Conservation (phyloP, 2,797 vertebrate species). For the Valencia hispanica region DNA sequence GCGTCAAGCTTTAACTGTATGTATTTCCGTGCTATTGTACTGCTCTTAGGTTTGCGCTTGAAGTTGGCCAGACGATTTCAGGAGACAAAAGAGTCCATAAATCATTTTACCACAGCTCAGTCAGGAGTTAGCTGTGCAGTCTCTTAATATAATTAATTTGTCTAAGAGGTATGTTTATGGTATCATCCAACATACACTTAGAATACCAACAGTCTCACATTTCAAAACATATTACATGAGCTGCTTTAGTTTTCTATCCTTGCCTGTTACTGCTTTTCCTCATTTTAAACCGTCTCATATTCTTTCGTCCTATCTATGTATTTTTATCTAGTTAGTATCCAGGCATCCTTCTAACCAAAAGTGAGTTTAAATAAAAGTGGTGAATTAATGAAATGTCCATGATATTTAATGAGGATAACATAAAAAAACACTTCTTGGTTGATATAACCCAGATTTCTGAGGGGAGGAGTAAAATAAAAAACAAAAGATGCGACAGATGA, state of each 20-base stretch:
- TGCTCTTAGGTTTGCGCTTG: constrained; percentile 40
- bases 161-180: constrained; percentile 39
- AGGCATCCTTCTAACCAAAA: constrained; percentile 16
- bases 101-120: constrained; percentile 55
- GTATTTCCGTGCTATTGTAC: neutral
- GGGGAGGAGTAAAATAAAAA: neutral
- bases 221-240: constrained; percentile 52
- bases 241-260: constrained; percentile 29
- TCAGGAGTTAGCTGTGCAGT: constrained; percentile 35
- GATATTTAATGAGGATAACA: constrained; percentile 13
- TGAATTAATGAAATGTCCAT: neutral
- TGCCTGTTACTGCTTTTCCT: constrained; percentile 28
- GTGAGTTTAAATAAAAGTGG: neutral
- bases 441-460: neutral
- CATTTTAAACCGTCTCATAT: constrained; percentile 22
- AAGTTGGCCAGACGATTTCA: constrained; percentile 26
- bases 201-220: constrained; percentile 54
- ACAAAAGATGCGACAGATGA: neutral
- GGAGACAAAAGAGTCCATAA: constrained; percentile 55
- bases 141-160: constrained; percentile 60
- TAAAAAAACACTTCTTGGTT: constrained; percentile 3
- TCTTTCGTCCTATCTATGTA: constrained; percentile 24
- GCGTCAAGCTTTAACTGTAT: neutral
- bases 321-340: constrained; percentile 19
- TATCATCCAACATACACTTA: constrained; percentile 43